Evolutionary conservation across 2,888 invertebrate genomes (phyloP), one percentile per base, ranked within the genome.

Genomic region (Nemotelus nigrinus): DNA sequence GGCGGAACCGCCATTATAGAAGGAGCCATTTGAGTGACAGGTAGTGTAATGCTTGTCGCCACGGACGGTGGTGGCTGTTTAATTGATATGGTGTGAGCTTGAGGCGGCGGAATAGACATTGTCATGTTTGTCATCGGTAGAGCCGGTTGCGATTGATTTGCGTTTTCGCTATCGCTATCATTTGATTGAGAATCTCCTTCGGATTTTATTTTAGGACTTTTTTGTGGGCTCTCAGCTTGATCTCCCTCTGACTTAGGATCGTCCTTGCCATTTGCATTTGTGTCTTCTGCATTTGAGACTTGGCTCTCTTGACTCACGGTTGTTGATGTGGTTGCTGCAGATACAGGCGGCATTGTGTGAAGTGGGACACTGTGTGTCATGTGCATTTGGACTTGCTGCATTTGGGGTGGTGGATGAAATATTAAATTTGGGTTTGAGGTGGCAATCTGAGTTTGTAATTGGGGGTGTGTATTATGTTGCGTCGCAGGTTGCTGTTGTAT

Each of bases 1-100:
- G 80, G 80, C 10, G 81, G 80, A 25, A 81, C 80, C 2, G 81
- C 79, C 79, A 81, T 81, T 50, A 80, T 79, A 25, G 80, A 79
- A 10, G 81, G 81, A n/a, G 81, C 81, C 44, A 80, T 78, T 75
- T 81, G 80, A n/a, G 80, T 80, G 10, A 72, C 67, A 43, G 79
- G 78, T n/a, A 80, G 65, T 6, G 79, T 76, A 3, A 76, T 76
- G 10, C 65, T 74, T 57, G 77, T 79, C 45, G 67, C 57, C n/a
- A 79, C 53, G 3, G 67, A 2, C 2, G 72, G 72, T 8, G 76
- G 78, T 2, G 71, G 78, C 3, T 74, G 78, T 39, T 65, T 63
- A 25, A 63, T 58, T 8, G 71, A n/a, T 6, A 57, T 53, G 43
- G 76, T 47, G 70, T 77, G 77, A 57, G 64, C 41, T 68, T 78